These are phyloP conservation scores for Aleiodes testaceus DNA, from an alignment of 2,888 invertebrate species.

Conservation along the genomic window DNA sequence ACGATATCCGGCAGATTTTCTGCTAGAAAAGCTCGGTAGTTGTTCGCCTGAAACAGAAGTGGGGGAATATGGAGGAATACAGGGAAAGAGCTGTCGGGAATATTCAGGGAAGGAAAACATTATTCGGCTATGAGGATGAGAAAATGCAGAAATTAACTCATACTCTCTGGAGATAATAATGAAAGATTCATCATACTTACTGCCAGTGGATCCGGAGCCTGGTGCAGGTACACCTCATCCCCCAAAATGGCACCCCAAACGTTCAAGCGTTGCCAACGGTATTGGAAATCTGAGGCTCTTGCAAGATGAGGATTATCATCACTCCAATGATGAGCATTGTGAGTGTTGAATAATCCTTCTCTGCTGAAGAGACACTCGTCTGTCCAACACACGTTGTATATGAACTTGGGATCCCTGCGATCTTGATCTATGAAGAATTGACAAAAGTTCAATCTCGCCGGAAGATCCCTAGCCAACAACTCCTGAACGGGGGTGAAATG, in stretches of 20 bases:
- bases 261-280: not conserved
- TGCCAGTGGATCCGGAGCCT: not conserved
- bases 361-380: not conserved
- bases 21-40: too few species aligned
- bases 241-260: slow-evolving; percentile 4
- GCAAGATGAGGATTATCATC: not conserved
- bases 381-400: not conserved
- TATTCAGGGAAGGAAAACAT: not conserved
- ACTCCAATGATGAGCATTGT: not conserved
- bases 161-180: too few species aligned
- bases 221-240: not conserved
- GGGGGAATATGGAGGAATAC: not conserved
- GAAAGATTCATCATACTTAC: not conserved
- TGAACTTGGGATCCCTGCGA: not conserved
- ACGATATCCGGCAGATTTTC: not conserved
- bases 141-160: too few species aligned
- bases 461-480: not conserved
- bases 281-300: not conserved
- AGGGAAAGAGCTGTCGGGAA: not conserved
- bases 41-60: too few species aligned
- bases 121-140: too few species aligned
- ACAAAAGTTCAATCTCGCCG: not conserved
- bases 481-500: not conserved
- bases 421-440: not conserved
- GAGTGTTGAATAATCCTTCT: not conserved